Evolutionary conservation across 1,140 invertebrate genomes (phyloP).

Genomic region (Diorhabda elongata): DNA sequence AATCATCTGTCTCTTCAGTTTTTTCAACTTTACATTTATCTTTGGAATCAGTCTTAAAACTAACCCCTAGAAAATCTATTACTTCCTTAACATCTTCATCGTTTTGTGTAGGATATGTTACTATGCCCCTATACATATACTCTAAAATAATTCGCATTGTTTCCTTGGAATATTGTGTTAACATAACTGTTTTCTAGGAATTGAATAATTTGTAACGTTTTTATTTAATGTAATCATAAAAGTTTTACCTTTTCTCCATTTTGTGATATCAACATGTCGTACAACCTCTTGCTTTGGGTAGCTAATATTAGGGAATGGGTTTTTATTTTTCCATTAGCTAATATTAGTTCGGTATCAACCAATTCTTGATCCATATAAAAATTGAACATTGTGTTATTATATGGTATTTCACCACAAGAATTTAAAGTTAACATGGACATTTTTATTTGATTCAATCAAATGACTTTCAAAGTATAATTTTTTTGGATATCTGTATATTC

Average conservation of each 20-base stretch:
- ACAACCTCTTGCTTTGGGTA: neutral
- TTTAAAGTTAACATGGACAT: neutral
- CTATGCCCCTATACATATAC: neutral
- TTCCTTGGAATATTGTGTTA: neutral
- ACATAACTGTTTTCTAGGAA: neutral
- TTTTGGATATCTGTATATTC: neutral
- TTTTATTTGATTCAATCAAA: neutral
- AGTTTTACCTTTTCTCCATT: neutral
- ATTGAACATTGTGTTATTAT: neutral
- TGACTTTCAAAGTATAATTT: neutral
- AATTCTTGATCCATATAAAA: neutral
- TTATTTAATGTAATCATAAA: neutral
- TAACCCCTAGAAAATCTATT: neutral
- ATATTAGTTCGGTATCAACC: neutral
- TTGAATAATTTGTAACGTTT: neutral
- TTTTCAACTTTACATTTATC: too few relatives aligned
- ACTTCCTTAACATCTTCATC: neutral
- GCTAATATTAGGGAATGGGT: neutral
- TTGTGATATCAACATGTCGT: neutral
- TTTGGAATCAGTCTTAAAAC: too few relatives aligned
- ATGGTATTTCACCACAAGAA: neutral
- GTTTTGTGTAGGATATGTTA: neutral
- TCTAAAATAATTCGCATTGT: neutral
- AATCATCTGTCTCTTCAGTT: too few relatives aligned
- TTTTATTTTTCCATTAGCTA: neutral